Percentiles rank a stretch among this genome's conserved stretches.
phyloP scores from a whole-genome alignment of 1,140 invertebrate species.

The Matsumurasca onukii region DNA sequence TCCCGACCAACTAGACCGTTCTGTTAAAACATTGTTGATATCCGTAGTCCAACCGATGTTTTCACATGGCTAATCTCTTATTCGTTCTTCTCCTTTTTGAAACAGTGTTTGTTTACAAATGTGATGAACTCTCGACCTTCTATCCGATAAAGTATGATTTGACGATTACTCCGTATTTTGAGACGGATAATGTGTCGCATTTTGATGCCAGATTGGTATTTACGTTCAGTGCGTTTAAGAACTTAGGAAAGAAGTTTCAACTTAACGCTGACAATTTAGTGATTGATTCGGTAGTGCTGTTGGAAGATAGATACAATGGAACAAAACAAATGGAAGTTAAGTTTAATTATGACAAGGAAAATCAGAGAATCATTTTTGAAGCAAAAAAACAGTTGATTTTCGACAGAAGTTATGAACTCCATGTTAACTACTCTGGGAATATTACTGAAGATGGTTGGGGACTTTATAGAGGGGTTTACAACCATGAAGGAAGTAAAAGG shows the following conservation, averaged over 20 bases:
- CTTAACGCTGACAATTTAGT: background rate
- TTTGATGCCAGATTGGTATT: background rate
- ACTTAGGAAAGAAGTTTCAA: background rate
- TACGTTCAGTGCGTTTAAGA: background rate
- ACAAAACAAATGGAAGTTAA: background rate
- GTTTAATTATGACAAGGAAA: background rate
- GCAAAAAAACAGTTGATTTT: background rate
- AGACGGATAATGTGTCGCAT: background rate
- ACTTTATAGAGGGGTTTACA: background rate
- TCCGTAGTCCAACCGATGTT: no score
- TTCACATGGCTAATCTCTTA: no score
- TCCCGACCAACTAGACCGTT: no score
- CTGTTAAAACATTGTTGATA: no score
- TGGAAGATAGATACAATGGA: background rate
- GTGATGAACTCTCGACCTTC: no score
- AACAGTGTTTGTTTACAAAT: no score
- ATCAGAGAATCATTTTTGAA: background rate
- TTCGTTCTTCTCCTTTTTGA: no score
- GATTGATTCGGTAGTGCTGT: background rate
- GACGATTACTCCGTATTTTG: background rate
- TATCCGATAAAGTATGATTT: constrained; percentile 1
- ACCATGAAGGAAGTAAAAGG: background rate
- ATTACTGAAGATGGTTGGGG: background rate
- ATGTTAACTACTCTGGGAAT: background rate
- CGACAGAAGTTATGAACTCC: background rate